These are phyloP conservation scores for Lipotes vexillifer DNA, from an alignment of 2,113 vertebrate species.

Conservation along the genomic window DNA sequence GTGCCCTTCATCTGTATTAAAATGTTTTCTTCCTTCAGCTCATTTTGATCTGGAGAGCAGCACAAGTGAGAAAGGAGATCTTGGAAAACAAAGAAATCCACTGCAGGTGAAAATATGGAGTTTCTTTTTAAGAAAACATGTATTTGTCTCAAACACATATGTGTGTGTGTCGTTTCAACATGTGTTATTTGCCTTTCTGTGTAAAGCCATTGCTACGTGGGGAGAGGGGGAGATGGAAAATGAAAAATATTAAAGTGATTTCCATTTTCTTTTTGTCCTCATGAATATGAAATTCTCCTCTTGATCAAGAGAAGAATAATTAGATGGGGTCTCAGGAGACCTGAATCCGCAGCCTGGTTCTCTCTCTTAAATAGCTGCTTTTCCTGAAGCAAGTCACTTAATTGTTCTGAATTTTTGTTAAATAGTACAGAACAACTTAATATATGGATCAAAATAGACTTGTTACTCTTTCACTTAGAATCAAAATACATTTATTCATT, in stretches of 20 bases:
- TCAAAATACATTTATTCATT: neutral
- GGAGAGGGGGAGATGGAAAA: neutral
- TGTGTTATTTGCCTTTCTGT: rapidly evolving
- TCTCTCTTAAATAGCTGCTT: neutral
- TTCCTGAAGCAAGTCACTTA: neutral
- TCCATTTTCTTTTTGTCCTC: neutral
- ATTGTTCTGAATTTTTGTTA: neutral
- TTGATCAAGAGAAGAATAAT: neutral
- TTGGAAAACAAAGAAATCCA: neutral
- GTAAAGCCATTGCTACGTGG: rapidly evolving
- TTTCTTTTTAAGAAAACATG: neutral
- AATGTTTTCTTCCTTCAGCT: neutral
- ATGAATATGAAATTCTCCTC: neutral
- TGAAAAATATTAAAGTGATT: neutral
- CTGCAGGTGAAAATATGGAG: neutral
- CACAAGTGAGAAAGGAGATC: neutral
- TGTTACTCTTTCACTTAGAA: neutral
- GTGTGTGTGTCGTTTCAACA: neutral
- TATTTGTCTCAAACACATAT: neutral
- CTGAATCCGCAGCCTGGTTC: neutral
- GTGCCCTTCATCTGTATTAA: neutral
- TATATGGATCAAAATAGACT: neutral
- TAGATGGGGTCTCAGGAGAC: neutral
- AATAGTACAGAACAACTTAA: no score
- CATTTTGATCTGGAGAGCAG: neutral